Percentiles rank a stretch among this genome's conserved stretches.
Conservation (phyloP, 2,113 vertebrate species). For the Myrmecophaga tridactyla region DNA sequence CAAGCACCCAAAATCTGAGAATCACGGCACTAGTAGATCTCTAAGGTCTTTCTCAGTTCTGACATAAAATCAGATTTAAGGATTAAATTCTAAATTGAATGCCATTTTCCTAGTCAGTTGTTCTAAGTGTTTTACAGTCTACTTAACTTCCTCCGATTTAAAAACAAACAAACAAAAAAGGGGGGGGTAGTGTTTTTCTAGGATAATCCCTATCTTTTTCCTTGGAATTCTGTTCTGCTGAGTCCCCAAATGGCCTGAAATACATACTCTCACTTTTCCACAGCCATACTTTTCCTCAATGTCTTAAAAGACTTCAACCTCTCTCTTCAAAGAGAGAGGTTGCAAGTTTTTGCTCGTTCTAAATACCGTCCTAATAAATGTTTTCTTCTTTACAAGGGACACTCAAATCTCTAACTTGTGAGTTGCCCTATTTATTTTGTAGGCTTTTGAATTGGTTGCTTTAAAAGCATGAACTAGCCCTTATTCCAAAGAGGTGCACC, state of each 20-base stretch:
- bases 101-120: slow-evolving; percentile 16
- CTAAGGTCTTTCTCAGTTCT: not conserved
- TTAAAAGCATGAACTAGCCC: not conserved
- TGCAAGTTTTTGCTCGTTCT: not conserved
- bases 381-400: not conserved
- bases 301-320: not conserved
- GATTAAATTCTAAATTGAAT: not conserved
- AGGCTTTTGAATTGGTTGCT: not conserved
- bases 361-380: not conserved
- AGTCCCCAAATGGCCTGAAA: not conserved
- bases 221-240: not conserved
- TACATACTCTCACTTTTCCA: not conserved
- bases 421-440: not conserved
- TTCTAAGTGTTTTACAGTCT: not conserved
- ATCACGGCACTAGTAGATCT: not conserved
- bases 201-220: not conserved
- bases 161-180: not conserved
- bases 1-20: not conserved
- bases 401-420: not conserved
- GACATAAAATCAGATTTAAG: slow-evolving; percentile 1
- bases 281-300: not conserved
- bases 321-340: not conserved
- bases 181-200: not conserved
- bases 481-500: not conserved
- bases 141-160: not conserved